phyloP scores from a whole-genome alignment of 1,140 invertebrate genomes.

The Drosophila nebulosa region DNA sequence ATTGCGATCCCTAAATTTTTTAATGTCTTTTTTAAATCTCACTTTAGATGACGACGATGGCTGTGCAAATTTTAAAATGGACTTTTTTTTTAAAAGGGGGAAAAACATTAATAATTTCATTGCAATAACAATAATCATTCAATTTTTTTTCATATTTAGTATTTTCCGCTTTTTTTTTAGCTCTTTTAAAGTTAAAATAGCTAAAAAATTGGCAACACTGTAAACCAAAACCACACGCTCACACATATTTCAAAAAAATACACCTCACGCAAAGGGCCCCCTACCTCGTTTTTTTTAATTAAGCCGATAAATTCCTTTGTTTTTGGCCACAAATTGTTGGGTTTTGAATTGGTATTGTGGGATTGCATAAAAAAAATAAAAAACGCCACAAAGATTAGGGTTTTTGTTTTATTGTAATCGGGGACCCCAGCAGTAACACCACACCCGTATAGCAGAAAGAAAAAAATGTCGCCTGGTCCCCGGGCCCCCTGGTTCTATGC shows the following conservation, averaged over 20 bases:
- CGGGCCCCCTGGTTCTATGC: constrained; percentile 93
- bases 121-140: too few species aligned
- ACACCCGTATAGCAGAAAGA: constrained; percentile 48
- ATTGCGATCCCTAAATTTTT: too few species aligned
- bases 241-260: background rate
- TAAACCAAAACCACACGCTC: background rate
- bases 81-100: too few species aligned
- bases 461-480: constrained; percentile 83
- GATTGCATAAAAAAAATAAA: constrained; percentile 38
- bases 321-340: constrained; percentile 13
- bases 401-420: constrained; percentile 77
- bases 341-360: constrained; percentile 13
- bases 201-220: too few species aligned
- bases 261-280: background rate
- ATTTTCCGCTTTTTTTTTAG: too few species aligned
- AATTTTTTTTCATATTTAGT: too few species aligned
- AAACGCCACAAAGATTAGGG: constrained; percentile 66
- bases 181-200: too few species aligned
- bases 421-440: constrained; percentile 69
- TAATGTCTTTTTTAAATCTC: too few species aligned
- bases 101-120: too few species aligned
- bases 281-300: constrained; percentile 3
- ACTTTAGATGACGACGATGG: too few species aligned
- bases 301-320: constrained; percentile 25
- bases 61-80: too few species aligned